phyloP scores from a whole-genome alignment of 1,140 invertebrate species.

The Galleria mellonella region DNA sequence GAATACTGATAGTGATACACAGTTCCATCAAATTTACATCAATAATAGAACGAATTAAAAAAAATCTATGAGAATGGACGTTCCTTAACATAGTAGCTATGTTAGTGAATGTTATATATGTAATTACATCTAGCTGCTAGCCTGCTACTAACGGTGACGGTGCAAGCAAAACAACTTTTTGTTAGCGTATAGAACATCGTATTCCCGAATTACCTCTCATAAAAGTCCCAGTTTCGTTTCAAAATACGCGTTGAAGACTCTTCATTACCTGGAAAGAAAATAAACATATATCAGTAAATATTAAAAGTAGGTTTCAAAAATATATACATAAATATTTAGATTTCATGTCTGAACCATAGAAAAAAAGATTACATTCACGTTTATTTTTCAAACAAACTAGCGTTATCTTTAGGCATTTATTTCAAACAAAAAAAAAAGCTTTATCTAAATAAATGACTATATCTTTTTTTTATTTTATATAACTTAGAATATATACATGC shows the following conservation, averaged over 20 bases:
- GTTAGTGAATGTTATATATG: background rate
- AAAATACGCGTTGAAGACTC: constrained; percentile 32
- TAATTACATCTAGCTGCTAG: background rate
- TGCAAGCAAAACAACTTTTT: background rate
- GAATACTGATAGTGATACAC: too few relatives aligned
- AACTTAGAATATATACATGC: too few relatives aligned
- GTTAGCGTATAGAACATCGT: background rate
- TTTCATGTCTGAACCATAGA: background rate
- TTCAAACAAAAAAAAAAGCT: too few relatives aligned
- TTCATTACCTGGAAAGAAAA: constrained; percentile 39
- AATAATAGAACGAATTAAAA: too few relatives aligned
- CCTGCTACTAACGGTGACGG: background rate
- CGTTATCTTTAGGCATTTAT: too few relatives aligned
- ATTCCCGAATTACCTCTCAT: constrained; percentile 38
- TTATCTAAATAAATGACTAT: too few relatives aligned
- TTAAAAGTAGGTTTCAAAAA: background rate
- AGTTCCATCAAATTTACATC: too few relatives aligned
- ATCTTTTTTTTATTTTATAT: too few relatives aligned
- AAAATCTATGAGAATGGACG: too few relatives aligned
- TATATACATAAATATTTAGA: too few relatives aligned
- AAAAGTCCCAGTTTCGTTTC: constrained; percentile 37
- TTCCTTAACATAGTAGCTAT: background rate
- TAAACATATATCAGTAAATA: constrained; percentile 2
- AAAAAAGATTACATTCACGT: too few relatives aligned
- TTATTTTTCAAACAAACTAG: too few relatives aligned